Evolutionary conservation across 2,113 vertebrate genomes (phyloP), one percentile per base, ranked within the genome.

Genomic region (Panthera leo): DNA sequence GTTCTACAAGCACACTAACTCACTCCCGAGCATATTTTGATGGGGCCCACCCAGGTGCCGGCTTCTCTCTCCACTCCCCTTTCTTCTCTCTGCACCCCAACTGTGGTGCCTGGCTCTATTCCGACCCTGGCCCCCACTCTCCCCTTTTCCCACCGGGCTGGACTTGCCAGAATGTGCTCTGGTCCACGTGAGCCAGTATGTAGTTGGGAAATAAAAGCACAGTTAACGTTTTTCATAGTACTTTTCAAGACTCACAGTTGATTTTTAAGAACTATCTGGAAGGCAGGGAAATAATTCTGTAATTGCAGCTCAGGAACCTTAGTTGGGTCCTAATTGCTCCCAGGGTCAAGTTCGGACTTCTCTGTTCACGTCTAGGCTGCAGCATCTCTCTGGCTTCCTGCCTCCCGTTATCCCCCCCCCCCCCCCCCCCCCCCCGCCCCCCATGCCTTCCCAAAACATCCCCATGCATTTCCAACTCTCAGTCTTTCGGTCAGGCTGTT

Each of bases 401-500:
- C 29, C 9, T 31, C 4, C 79, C 7, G 0, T 15, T 7, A 12
- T 5, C 58, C 18, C 31, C 14, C 5, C 11, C 2, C 53, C 36
- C 16, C 2, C 3, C 31, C 2, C 53, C 36, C 16, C 2, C 3
- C 27, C 5, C 48, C 18, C 21, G 53, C 3, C 63, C 29, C 3
- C 27, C 83, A 13, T 34, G 31, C 18, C 11, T 80, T 80, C 76
- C 36, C 58, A 21, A 53, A 45, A 58, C 9, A 7, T n/a, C 19
- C 73, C 63, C 1, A 8, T 7, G 31, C 29, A 1, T 83, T 19
- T 21, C 23, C 68, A 6, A 7, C 36, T 15, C 27, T 21, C 1
- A 1, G 45, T 42, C n/a, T 68, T 42, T n/a, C 9, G 63, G 27
- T 65, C 29, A 2, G 34, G 12, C 3, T 48, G 45, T 27, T 84